phyloP scores from a whole-genome alignment of 1,140 invertebrate genomes.

The Dendroctonus ponderosae region DNA sequence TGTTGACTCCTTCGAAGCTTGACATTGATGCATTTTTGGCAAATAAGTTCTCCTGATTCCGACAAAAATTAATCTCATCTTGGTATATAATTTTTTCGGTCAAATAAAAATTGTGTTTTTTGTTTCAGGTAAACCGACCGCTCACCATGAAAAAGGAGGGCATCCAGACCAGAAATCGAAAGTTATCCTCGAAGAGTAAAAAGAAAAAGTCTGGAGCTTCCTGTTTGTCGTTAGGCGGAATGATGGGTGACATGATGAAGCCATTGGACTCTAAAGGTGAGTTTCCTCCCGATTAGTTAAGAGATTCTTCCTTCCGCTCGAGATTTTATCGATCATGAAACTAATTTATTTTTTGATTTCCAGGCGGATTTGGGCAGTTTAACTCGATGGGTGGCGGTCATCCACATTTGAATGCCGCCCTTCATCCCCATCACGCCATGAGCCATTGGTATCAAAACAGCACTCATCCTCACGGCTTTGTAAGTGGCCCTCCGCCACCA shows the following conservation, averaged over 20 bases:
- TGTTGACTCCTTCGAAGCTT: not conserved
- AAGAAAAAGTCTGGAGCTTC: slow-evolving; percentile 84
- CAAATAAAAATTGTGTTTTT: slow-evolving; percentile 22
- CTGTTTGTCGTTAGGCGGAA: slow-evolving; percentile 72
- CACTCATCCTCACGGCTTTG: slow-evolving; percentile 49
- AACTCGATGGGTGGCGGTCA: slow-evolving; percentile 49
- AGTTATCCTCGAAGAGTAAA: slow-evolving; percentile 91
- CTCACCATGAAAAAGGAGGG: slow-evolving; percentile 99
- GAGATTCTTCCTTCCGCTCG: not conserved
- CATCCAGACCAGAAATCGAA: slow-evolving; percentile 96
- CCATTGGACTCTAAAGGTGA: slow-evolving; percentile 55
- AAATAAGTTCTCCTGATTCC: no score
- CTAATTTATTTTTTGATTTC: slow-evolving; percentile 45
- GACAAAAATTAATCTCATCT: no score
- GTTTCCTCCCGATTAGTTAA: not conserved
- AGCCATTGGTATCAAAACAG: slow-evolving; percentile 51
- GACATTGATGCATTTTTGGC: no score
- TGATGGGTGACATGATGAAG: slow-evolving; percentile 62
- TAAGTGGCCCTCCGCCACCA: slow-evolving; percentile 49
- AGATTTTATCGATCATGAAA: not conserved
- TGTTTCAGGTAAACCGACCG: slow-evolving; percentile 90
- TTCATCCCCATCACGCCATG: slow-evolving; percentile 51
- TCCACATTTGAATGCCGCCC: slow-evolving; percentile 49
- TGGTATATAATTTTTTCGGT: not conserved
- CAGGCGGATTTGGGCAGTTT: slow-evolving; percentile 58